Evolutionary conservation across 2,113 vertebrate genomes (phyloP).

Genomic region (Syngnathoides biaculeatus): DNA sequence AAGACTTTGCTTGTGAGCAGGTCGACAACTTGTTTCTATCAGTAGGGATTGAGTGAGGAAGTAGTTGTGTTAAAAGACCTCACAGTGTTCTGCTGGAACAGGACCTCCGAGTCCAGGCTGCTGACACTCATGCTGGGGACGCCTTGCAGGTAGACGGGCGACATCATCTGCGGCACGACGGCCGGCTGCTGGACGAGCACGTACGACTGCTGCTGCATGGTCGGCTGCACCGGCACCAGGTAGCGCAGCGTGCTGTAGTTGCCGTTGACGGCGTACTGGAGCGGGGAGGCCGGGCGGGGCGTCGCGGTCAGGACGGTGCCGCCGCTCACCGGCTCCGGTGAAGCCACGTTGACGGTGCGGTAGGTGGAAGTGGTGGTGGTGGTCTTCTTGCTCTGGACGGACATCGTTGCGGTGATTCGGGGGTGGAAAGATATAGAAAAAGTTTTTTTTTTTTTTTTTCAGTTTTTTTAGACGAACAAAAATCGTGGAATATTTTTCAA

Average conservation of each 20-base stretch:
- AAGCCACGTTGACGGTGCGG: constrained; percentile 45
- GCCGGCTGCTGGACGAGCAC: constrained; percentile 30
- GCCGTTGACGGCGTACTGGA: constrained; percentile 37
- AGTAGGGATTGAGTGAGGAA: background rate
- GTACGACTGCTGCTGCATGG: constrained; percentile 29
- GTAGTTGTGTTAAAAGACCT: constrained; percentile 8
- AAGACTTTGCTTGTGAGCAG: background rate
- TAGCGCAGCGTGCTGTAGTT: constrained; percentile 48
- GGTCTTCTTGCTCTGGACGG: constrained; percentile 43
- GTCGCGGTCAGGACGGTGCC: constrained; percentile 6
- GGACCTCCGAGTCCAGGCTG: constrained; percentile 43
- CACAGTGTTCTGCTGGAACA: background rate
- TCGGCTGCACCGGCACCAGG: constrained; percentile 53
- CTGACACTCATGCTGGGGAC: constrained; percentile 36
- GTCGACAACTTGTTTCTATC: background rate
- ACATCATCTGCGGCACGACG: constrained; percentile 41
- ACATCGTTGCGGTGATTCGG: constrained; percentile 49
- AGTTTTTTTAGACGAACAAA: too few relatives aligned
- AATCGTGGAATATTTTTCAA: too few relatives aligned
- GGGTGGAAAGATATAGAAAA: background rate
- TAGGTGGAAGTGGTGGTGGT: constrained; percentile 44
- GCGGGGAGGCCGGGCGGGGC: constrained; percentile 11
- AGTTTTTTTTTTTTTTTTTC: background rate
- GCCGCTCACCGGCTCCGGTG: constrained; percentile 15
- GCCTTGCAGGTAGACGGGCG: constrained; percentile 53